Conservation (phyloP, 2,797 vertebrate species). For the Acipenser ruthenus region DNA sequence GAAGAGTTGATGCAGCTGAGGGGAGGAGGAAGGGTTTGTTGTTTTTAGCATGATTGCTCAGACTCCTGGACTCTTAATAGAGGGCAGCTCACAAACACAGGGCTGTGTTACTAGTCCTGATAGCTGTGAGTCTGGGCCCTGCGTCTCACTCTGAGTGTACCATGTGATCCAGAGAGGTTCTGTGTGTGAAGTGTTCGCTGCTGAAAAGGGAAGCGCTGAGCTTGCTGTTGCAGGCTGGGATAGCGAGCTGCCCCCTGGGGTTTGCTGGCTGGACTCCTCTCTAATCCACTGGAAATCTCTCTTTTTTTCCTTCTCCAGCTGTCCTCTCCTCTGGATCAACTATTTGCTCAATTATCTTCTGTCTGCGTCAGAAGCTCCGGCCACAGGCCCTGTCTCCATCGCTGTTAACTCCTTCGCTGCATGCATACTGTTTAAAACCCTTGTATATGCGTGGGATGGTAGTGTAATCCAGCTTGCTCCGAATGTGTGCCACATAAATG, state of each 20-base stretch:
- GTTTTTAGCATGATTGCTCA: too few relatives aligned
- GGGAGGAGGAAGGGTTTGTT: too few relatives aligned
- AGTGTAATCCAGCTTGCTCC: too few relatives aligned
- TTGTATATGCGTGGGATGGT: neutral
- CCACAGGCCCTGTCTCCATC: neutral
- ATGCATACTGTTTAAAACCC: neutral
- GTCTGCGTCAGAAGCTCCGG: slow-evolving; percentile 11
- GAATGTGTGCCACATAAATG: too few relatives aligned
- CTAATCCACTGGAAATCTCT: slow-evolving; percentile 1
- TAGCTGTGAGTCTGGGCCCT: too few relatives aligned
- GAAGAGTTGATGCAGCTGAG: too few relatives aligned
- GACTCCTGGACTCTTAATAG: too few relatives aligned
- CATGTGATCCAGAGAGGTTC: too few relatives aligned
- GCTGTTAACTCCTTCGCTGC: neutral
- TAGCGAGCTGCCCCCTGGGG: neutral
- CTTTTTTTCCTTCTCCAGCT: neutral
- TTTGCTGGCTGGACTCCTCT: neutral
- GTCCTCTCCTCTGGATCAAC: neutral
- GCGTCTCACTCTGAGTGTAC: too few relatives aligned
- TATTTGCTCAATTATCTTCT: neutral
- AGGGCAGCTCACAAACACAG: too few relatives aligned
- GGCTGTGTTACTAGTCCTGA: too few relatives aligned
- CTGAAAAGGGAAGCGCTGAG: neutral
- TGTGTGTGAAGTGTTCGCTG: too few relatives aligned
- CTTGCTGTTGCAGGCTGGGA: neutral